These are phyloP conservation scores for Planiliza haematocheilus DNA, from an alignment of 2,113 vertebrate genomes.

Conservation along the genomic window DNA sequence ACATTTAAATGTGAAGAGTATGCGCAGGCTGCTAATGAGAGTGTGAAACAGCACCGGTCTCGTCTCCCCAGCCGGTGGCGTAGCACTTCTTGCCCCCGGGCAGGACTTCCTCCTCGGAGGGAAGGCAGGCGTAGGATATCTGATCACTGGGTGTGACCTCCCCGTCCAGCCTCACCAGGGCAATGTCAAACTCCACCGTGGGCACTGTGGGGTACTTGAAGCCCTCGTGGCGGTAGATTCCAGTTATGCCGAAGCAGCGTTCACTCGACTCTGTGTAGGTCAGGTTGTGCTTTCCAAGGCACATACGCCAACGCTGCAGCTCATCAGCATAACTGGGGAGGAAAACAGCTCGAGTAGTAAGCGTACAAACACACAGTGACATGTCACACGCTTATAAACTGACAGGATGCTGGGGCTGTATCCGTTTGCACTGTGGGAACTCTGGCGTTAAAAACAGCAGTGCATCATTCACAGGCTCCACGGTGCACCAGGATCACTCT, in stretches of 20 bases:
- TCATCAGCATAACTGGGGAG: conserved; percentile 81
- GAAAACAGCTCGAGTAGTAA: no score
- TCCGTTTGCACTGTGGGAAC: neutral
- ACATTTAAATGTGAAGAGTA: neutral
- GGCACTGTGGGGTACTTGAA: conserved; percentile 84
- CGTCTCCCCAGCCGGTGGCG: conserved; percentile 85
- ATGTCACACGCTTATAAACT: neutral
- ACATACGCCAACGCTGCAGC: conserved; percentile 84
- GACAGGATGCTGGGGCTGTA: neutral
- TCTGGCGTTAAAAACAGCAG: conserved; percentile 1
- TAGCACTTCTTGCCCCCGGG: conserved; percentile 79
- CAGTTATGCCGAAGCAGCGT: conserved; percentile 72
- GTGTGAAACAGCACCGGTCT: conserved; percentile 70
- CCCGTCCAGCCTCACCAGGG: conserved; percentile 79
- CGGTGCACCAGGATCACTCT: conserved; percentile 21
- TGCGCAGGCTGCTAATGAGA: neutral
- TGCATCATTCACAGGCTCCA: neutral
- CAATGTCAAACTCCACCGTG: conserved; percentile 84
- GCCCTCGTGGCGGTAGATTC: conserved; percentile 80
- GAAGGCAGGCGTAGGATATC: conserved; percentile 81
- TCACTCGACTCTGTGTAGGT: conserved; percentile 75
- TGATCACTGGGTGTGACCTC: conserved; percentile 66
- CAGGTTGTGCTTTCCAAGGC: conserved; percentile 85
- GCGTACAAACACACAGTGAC: neutral
- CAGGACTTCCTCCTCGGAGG: conserved; percentile 78